Percentiles rank a stretch among this genome's conserved stretches.
Conservation (phyloP, 1,140 invertebrate genomes). For the Pseudomyrmex cubaensis region DNA sequence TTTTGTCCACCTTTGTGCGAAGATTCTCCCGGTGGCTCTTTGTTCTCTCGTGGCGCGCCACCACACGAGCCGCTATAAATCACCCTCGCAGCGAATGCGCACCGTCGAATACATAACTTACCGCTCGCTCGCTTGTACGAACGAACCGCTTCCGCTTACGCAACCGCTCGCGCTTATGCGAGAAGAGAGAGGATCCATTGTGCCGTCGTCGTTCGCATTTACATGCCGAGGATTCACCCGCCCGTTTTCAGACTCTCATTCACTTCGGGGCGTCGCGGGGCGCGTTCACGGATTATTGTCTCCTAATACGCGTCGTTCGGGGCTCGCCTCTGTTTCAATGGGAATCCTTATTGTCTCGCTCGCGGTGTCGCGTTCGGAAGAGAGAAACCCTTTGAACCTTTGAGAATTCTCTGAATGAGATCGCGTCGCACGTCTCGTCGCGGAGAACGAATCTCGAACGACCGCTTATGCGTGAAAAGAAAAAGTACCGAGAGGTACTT, state of each 20-base stretch:
- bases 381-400: background rate
- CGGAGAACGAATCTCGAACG: conserved; percentile 3
- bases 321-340: conserved; percentile 53
- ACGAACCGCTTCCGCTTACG: conserved; percentile 70
- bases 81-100: conserved; percentile 33
- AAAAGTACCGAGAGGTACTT: too few species aligned
- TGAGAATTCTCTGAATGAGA: conserved; percentile 19
- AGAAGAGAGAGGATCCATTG: conserved; percentile 54
- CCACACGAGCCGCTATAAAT: conserved; percentile 62
- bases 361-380: conserved; percentile 20
- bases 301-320: conserved; percentile 67
- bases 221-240: conserved; percentile 66
- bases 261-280: conserved; percentile 52
- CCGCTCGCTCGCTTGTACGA: conserved; percentile 18
- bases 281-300: conserved; percentile 62
- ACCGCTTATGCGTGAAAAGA: background rate
- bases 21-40: conserved; percentile 40
- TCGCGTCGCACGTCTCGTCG: background rate
- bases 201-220: conserved; percentile 62
- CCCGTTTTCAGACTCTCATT: conserved; percentile 64
- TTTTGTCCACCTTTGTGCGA: conserved; percentile 37
- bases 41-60: conserved; percentile 30
- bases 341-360: conserved; percentile 30
- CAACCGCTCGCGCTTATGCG: conserved; percentile 72
- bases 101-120: conserved; percentile 64